Percentiles rank a stretch among this genome's conserved stretches.
Evolutionary conservation across 53 echinoderm and acorn worm species (phyloP).

Genomic region (Astropecten irregularis): DNA sequence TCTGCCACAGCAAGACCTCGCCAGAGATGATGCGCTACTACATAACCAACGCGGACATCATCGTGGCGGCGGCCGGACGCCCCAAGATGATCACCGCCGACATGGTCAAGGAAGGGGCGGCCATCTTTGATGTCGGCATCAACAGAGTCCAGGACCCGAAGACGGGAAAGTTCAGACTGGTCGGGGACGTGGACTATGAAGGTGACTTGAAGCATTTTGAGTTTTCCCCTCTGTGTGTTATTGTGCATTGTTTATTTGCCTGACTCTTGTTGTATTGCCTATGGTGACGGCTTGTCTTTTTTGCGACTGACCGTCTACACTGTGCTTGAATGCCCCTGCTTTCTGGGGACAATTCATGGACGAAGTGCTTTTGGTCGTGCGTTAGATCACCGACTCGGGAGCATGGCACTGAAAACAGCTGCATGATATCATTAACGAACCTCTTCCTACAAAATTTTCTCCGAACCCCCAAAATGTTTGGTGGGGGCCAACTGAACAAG

Average conservation of each 20-base stretch:
- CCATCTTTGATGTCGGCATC: slow-evolving; percentile 88
- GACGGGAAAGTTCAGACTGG: slow-evolving; percentile 63
- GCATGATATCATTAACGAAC: no score
- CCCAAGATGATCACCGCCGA: slow-evolving; percentile 77
- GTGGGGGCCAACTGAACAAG: no score
- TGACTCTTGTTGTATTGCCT: neutral
- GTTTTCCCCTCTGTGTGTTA: neutral
- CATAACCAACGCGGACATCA: slow-evolving; percentile 81
- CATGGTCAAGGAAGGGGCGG: slow-evolving; percentile 89
- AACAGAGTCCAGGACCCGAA: slow-evolving; percentile 68
- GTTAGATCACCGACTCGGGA: no score
- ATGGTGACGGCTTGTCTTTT: neutral
- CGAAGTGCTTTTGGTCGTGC: neutral
- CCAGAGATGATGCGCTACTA: slow-evolving; percentile 69
- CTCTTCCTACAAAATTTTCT: no score
- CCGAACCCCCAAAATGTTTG: no score
- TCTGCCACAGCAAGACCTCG: slow-evolving; percentile 88
- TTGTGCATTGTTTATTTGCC: neutral
- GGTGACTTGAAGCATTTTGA: slow-evolving; percentile 43
- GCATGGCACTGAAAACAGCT: no score
- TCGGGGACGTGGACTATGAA: slow-evolving; percentile 85
- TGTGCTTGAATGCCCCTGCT: no score
- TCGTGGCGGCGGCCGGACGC: slow-evolving; percentile 76
- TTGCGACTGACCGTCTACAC: neutral
- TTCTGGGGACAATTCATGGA: neutral